These are phyloP conservation scores for Anguilla rostrata DNA, from an alignment of 2,113 vertebrate species.

Conservation along the genomic window DNA sequence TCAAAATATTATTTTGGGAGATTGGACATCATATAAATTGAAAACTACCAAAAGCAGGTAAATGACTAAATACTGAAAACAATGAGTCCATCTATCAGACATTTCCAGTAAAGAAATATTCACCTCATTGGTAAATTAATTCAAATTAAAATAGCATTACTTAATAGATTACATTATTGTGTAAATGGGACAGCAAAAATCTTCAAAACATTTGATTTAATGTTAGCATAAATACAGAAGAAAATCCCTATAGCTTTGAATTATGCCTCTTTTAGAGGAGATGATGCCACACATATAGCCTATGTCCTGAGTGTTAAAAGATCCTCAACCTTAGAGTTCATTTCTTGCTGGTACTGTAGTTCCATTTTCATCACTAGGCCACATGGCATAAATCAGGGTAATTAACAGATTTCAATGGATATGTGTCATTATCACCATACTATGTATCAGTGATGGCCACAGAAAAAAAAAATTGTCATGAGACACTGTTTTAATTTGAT, in stretches of 20 bases:
- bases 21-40: no score
- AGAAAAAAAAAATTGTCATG: constrained; percentile 3
- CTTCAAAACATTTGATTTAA: no score
- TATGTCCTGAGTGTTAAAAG: background rate
- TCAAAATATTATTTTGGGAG: no score
- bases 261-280: background rate
- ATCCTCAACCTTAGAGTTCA: background rate
- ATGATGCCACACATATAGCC: background rate
- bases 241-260: background rate
- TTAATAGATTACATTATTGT: no score
- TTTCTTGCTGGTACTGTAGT: background rate
- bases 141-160: no score
- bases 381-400: constrained; percentile 21
- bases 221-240: no score
- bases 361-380: constrained; percentile 9
- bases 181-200: no score
- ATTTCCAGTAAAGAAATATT: no score
- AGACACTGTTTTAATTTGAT: constrained; percentile 37
- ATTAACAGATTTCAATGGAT: constrained; percentile 38
- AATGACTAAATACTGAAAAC: no score
- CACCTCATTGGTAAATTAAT: no score
- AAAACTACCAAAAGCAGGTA: no score
- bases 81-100: no score
- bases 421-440: constrained; percentile 24
- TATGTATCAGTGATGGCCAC: constrained; percentile 15